phyloP scores from a whole-genome alignment of 2,113 vertebrate genomes.

The Picathartes gymnocephalus region DNA sequence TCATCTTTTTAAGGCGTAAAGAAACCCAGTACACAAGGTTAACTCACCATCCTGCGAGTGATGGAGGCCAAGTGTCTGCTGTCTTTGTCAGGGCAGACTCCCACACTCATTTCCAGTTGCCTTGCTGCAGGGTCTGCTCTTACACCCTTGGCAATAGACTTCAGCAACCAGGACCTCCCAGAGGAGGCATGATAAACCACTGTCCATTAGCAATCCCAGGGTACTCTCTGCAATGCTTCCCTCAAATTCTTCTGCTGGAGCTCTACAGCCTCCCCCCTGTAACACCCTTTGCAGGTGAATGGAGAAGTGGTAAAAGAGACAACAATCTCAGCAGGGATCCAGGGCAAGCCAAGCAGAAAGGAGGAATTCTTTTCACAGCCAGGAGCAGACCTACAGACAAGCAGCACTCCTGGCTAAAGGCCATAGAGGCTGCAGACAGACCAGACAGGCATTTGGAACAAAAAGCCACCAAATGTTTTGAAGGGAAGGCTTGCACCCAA shows the following conservation, averaged over 20 bases:
- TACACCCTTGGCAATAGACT: background rate
- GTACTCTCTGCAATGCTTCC: rapidly evolving
- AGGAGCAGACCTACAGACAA: background rate
- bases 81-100: background rate
- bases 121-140: background rate
- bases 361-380: background rate
- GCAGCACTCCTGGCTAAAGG: background rate
- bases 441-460: background rate
- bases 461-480: background rate
- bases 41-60: background rate
- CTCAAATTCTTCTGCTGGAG: background rate
- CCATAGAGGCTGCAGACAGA: background rate
- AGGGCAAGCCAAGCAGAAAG: background rate
- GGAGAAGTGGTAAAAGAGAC: background rate
- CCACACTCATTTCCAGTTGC: background rate
- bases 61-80: background rate
- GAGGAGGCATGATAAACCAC: background rate
- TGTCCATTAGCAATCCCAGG: background rate
- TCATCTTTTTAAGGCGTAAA: background rate
- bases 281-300: background rate
- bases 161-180: background rate
- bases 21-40: background rate
- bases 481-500: background rate
- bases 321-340: background rate
- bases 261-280: background rate